Base-by-base conservation (phyloP, 2,797 vertebrate genomes). In the Scarus forsteni region DNA sequence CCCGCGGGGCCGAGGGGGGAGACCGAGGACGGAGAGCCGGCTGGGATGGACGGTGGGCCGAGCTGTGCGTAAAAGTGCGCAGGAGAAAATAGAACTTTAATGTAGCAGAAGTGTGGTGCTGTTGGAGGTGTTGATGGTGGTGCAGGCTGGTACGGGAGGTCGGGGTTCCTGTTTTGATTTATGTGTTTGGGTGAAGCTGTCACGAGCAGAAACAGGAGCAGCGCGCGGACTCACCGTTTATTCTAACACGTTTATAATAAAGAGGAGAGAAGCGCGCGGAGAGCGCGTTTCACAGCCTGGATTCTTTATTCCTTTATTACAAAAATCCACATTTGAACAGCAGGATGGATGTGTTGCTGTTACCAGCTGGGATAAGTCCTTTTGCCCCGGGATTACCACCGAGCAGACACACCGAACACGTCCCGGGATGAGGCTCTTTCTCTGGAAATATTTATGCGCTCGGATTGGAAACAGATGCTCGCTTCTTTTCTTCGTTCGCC, bases 151-250 rank as follows among this genome's bases (percentile, higher is more conserved):
- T 81, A 81, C 72, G 88, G 75, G 89, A 91, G 94, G 94, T 94
- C 92, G 91, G 81, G 91, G 90, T 91, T 93, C 88, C 90, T 80
- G 88, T 71, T 78, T 89, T 93, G 94, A 95, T 96, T 95, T 95
- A 95, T 96, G 94, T 93, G 90, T 92, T 90, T 92, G 88, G 90
- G 88, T 83, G 87, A 91, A 91, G 92, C 91, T 95, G 93, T 94
- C 94, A 94, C 87, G 78, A 92, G 92, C 86, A 50, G 91, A 65
- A 83, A 76, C 73, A 77, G 88, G 75, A 88, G 87, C 91, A 84
- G 85, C 80, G 89, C 80, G 89, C 78, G 86, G 77, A 75, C 85
- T 88, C 91, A 92, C 83, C 92, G 95, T 95, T 94, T 93, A 95
- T 95, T 95, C 82, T 85, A 50, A 59, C 81, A 87, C 85, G 93